Percentiles rank a stretch among this genome's conserved stretches.
Evolutionary conservation across 2,888 invertebrate species (phyloP).

Genomic region (Strigamia maritima): DNA sequence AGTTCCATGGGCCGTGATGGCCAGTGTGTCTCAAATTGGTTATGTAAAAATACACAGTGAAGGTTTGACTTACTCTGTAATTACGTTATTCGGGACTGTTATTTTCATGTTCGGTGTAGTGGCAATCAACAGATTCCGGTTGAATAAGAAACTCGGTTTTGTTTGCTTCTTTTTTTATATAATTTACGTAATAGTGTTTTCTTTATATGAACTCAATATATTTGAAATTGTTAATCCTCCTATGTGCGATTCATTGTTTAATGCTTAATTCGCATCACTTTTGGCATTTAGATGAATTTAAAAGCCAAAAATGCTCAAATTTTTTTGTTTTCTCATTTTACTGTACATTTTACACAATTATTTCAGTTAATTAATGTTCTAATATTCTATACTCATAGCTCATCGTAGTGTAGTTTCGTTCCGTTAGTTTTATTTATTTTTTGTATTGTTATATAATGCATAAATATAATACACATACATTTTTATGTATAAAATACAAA

Average conservation of each 20-base stretch:
- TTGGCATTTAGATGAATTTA: no score
- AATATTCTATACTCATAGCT: no score
- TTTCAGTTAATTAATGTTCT: no score
- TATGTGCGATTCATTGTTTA: background rate
- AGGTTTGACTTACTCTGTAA: background rate
- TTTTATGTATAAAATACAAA: no score
- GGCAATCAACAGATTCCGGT: conserved; percentile 4
- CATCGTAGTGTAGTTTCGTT: no score
- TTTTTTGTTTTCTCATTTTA: no score
- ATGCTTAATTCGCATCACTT: no score
- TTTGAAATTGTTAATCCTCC: conserved; percentile 22
- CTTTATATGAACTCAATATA: conserved; percentile 25
- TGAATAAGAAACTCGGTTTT: conserved; percentile 35
- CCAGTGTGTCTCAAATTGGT: background rate
- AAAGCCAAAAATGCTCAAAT: no score
- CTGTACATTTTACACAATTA: no score
- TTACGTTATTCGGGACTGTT: conserved; percentile 21
- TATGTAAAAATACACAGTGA: conserved; percentile 34
- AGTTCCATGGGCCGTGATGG: conserved; percentile 18
- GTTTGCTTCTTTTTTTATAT: conserved; percentile 26
- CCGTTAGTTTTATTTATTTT: no score
- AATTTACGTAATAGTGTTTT: conserved; percentile 7
- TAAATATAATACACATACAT: no score
- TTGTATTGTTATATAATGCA: no score
- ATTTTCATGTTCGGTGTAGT: conserved; percentile 21